Conservation (phyloP, 2,888 invertebrate genomes). For the Drosophila affinis region DNA sequence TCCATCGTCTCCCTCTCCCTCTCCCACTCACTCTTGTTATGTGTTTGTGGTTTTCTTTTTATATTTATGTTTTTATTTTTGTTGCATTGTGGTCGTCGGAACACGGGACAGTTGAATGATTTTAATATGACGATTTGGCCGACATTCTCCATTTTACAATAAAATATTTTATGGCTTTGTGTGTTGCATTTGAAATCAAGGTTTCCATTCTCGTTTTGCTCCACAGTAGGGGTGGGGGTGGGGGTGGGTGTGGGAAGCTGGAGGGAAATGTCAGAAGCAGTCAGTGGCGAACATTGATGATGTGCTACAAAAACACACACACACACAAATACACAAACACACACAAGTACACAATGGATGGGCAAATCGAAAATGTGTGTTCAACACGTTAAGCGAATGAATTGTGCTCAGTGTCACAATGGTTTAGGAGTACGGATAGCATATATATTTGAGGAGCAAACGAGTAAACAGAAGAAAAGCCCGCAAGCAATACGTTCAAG, state of each 20-base stretch:
- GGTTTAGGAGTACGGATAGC: background rate
- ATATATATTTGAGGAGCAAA: background rate
- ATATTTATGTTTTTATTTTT: conserved; percentile 7
- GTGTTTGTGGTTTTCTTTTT: conserved; percentile 35
- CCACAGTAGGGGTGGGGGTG: background rate
- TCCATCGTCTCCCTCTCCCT: background rate
- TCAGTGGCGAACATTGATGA: conserved; percentile 11
- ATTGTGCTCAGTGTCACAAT: conserved; percentile 32
- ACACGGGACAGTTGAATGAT: conserved; percentile 64
- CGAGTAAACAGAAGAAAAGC: background rate
- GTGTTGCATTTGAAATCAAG: conserved; percentile 65
- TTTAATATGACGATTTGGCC: conserved; percentile 56
- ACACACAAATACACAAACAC: conserved; percentile 1
- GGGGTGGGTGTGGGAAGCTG: too few species aligned
- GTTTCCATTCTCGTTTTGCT: conserved; percentile 20
- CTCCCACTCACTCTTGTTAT: conserved; percentile 1
- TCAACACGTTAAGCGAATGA: conserved; percentile 39
- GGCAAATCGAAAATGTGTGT: conserved; percentile 39
- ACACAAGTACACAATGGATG: conserved; percentile 17
- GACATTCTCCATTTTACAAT: conserved; percentile 52
- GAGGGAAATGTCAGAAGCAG: conserved; percentile 24
- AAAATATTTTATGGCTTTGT: conserved; percentile 72
- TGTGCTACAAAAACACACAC: conserved; percentile 12
- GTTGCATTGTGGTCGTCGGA: conserved; percentile 43
- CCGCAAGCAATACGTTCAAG: background rate